Evolutionary conservation across 2,888 invertebrate species (phyloP), one percentile per base, ranked within the genome.

Genomic region (Malacosoma neustria): DNA sequence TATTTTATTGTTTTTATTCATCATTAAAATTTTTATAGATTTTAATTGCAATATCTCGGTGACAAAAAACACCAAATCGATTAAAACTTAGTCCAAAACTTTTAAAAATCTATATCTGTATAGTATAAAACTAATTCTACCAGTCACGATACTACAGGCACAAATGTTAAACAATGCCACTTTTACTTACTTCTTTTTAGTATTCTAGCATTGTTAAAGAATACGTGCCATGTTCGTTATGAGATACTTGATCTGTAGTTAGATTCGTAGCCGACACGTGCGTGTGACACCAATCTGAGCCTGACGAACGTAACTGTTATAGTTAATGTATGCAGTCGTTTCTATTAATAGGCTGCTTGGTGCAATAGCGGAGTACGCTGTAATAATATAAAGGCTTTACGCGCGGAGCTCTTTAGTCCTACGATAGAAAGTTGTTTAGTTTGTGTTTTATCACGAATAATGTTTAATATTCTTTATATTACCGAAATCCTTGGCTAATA

Each of bases 201-300:
- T 22, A 47, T 39, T 37, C 42, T 42, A 30, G 37, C 41, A n/a
- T 14, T 7, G 11, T 14, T 22, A 5, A 22, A 22, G 6, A 22
- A 9, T 22, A 22, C 22, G 22, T 22, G 22, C 22, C 9, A 9
- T 9, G 6, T 5, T 7, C 22, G 9, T 7, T 22, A 22, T 22
- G 22, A 22, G 22, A 22, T 2, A 22, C 22, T 22, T 22, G 22
- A 7, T 22, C 9, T 22, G 22, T 40, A 44, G 15, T 29, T 34
- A 37, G 37, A 39, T 15, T 38, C 30, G 34, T 36, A 41, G 44
- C 46, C 43, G 51, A 52, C 59, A 59, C 65, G 59, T 58, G 57
- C 57, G 53, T 55, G 48, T 65, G 69, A 68, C 69, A 71, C 70
- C 62, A 70, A 73, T 71, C 51, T 56, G 41, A 58, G 55, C 50